Evolutionary conservation across 2,888 invertebrate species (phyloP).

Genomic region (Julus scandinavius): DNA sequence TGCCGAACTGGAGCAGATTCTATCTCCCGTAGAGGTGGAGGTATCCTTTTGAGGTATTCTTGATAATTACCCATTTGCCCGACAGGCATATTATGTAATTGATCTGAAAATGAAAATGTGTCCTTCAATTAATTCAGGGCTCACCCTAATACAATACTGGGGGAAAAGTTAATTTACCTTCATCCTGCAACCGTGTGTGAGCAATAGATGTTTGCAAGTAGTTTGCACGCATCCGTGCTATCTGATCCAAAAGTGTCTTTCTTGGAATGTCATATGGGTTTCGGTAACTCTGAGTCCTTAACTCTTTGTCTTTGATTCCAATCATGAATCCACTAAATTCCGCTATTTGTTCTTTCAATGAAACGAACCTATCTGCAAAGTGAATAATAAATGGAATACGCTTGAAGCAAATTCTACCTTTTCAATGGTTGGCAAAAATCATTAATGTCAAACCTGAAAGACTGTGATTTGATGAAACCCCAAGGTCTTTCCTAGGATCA

Average conservation of each 20-base stretch:
- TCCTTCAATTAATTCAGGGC: background rate
- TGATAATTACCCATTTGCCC: constrained; percentile 99
- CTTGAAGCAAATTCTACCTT: background rate
- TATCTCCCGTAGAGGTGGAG: constrained; percentile 90
- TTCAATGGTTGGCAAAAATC: background rate
- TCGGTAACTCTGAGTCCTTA: constrained; percentile 78
- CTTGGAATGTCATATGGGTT: constrained; percentile 97
- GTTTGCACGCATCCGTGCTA: constrained; percentile 93
- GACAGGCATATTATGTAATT: constrained; percentile 93
- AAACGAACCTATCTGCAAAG: constrained; percentile 72
- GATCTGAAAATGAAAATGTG: constrained; percentile 71
- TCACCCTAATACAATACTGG: background rate
- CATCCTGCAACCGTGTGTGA: constrained; percentile 80
- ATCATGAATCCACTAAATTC: constrained; percentile 80
- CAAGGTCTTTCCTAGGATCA: constrained; percentile 80
- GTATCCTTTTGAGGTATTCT: constrained; percentile 94
- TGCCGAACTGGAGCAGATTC: constrained; percentile 94
- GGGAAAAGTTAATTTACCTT: constrained; percentile 67
- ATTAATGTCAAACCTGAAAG: constrained; percentile 69
- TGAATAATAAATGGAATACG: background rate
- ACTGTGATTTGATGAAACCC: constrained; percentile 77
- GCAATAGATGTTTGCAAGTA: constrained; percentile 83
- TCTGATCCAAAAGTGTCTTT: constrained; percentile 87
- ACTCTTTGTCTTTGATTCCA: constrained; percentile 69
- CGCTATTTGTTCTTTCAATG: constrained; percentile 83